phyloP scores from a whole-genome alignment of 2,797 vertebrate genomes.

The Melopsittacus undulatus region DNA sequence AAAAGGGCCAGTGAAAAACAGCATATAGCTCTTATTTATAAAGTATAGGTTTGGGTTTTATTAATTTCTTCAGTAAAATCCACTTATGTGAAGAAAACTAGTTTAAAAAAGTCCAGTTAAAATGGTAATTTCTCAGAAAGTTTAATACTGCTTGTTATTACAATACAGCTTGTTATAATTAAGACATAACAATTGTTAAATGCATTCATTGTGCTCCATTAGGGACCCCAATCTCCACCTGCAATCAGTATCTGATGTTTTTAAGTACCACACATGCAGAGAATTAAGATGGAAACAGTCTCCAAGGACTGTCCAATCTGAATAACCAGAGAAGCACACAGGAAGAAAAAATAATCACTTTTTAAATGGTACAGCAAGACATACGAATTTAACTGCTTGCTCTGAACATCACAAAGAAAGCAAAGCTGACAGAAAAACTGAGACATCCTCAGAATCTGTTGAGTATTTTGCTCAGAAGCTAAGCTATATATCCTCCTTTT shows the following conservation, averaged over 20 bases:
- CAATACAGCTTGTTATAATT: background rate
- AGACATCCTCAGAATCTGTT: background rate
- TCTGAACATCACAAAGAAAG: background rate
- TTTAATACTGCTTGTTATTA: background rate
- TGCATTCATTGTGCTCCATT: background rate
- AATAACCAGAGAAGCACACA: background rate
- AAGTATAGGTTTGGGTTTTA: background rate
- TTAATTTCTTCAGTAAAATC: background rate
- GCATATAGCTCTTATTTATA: background rate
- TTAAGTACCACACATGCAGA: background rate
- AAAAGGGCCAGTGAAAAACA: background rate
- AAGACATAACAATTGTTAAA: background rate
- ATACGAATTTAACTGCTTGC: background rate
- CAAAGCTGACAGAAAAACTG: background rate
- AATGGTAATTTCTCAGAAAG: background rate
- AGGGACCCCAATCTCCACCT: background rate
- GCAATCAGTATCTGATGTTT: background rate
- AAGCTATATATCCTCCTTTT: background rate
- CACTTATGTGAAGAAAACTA: background rate
- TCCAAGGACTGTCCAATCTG: background rate
- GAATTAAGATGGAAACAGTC: background rate
- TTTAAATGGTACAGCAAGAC: background rate
- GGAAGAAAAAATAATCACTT: background rate
- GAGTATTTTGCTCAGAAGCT: background rate
- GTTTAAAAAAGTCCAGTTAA: background rate